Conservation (phyloP, 1,140 invertebrate genomes). For the Caenorhabditis tropicalis region DNA sequence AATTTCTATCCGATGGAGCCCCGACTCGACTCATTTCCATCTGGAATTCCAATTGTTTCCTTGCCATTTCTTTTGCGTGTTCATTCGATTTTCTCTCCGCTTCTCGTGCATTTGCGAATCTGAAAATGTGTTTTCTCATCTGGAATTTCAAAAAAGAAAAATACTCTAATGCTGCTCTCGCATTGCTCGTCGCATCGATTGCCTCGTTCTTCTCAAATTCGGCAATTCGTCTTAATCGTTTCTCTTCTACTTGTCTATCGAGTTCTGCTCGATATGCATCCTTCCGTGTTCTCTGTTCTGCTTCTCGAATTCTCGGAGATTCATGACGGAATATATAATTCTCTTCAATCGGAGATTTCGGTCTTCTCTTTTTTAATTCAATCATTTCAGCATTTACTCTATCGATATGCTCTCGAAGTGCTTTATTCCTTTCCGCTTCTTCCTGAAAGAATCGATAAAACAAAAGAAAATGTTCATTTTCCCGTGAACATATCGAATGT, state of each 20-base stretch:
- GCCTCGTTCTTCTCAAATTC: conserved; percentile 43
- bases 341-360: conserved; percentile 20
- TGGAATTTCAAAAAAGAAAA: not conserved
- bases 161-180: conserved; percentile 40
- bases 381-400: conserved; percentile 39
- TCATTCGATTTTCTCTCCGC: not conserved
- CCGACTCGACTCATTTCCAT: conserved; percentile 49
- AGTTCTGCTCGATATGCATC: conserved; percentile 25
- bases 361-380: conserved; percentile 43
- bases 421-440: not conserved
- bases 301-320: conserved; percentile 18
- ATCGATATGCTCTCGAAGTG: conserved; percentile 28
- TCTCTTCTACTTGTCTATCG: conserved; percentile 46
- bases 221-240: conserved; percentile 10
- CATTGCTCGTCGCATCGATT: conserved; percentile 46
- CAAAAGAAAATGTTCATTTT: no score
- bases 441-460: not conserved
- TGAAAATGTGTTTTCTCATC: not conserved
- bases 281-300: conserved; percentile 39
- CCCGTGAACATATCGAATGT: no score
- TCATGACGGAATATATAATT: conserved; percentile 49
- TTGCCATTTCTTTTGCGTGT: conserved; percentile 36
- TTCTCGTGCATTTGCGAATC: conserved; percentile 34
- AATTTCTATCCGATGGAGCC: conserved; percentile 30
- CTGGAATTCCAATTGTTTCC: conserved; percentile 51